Evolutionary conservation across 2,797 vertebrate species (phyloP).

Genomic region (Channa striata): DNA sequence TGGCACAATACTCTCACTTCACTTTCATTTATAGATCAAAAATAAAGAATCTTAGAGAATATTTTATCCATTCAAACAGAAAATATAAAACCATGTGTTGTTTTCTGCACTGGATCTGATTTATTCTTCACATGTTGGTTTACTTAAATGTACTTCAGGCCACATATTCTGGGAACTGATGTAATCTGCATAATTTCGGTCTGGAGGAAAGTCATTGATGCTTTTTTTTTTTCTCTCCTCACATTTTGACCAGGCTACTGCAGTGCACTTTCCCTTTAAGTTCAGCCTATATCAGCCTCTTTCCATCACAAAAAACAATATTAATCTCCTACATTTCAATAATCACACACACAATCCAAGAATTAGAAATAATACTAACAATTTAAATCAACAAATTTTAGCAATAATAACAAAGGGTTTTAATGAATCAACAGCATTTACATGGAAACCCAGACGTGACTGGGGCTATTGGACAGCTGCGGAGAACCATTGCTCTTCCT

Average conservation of each 20-base stretch:
- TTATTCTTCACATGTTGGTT: not conserved
- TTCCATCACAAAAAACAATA: no score
- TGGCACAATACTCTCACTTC: not conserved
- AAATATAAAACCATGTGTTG: not conserved
- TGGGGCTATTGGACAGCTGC: not conserved
- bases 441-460: not conserved
- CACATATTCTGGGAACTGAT: not conserved
- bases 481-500: slow-evolving; percentile 29
- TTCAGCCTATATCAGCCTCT: not conserved
- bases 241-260: slow-evolving; percentile 1
- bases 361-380: no score
- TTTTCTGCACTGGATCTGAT: not conserved
- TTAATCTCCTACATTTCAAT: no score
- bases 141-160: not conserved
- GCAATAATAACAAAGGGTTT: no score
- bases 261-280: not conserved
- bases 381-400: slow-evolving; percentile 4
- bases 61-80: not conserved
- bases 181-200: slow-evolving; percentile 8
- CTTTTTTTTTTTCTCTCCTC: not conserved
- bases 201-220: slow-evolving; percentile 3
- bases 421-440: no score
- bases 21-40: not conserved
- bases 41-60: not conserved
- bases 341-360: not conserved